Evolutionary conservation across 1,140 invertebrate genomes (phyloP).

Genomic region (Lepidostoma basale): DNA sequence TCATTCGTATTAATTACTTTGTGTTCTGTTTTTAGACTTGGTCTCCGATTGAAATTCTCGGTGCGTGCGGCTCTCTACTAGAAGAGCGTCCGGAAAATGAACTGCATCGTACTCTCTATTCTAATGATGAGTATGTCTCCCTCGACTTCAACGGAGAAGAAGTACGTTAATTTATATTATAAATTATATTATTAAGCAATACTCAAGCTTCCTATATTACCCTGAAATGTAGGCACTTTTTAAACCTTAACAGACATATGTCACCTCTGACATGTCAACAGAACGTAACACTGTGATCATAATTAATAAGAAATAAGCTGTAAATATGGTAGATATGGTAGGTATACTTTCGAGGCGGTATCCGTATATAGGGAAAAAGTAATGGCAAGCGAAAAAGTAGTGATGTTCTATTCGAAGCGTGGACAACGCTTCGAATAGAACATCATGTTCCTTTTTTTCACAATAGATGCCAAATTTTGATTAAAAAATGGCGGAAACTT

Average conservation of each 20-base stretch:
- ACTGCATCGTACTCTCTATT: constrained; percentile 78
- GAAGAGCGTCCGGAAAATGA: constrained; percentile 66
- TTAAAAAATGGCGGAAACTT: too few species aligned
- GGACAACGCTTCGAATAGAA: too few species aligned
- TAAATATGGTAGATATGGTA: too few species aligned
- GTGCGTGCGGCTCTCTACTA: constrained; percentile 63
- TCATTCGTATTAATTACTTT: not conserved
- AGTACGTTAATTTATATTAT: constrained; percentile 49
- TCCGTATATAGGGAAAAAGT: too few species aligned
- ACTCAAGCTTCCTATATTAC: not conserved
- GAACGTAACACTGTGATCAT: not conserved
- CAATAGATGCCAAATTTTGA: too few species aligned
- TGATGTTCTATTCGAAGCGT: too few species aligned
- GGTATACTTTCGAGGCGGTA: too few species aligned
- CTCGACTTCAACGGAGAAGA: constrained; percentile 79
- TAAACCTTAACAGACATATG: not conserved
- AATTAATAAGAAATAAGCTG: too few species aligned
- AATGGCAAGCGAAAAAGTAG: too few species aligned
- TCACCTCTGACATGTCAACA: too few species aligned
- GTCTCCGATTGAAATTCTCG: constrained; percentile 73
- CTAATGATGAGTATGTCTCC: constrained; percentile 85
- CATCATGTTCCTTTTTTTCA: too few species aligned
- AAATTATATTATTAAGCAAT: too few species aligned
- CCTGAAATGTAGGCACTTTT: not conserved
- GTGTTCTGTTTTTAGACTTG: constrained; percentile 67